These are phyloP conservation scores for Cataglyphis rosenhaueri DNA, from an alignment of 2,888 invertebrate genomes.

Conservation along the genomic window DNA sequence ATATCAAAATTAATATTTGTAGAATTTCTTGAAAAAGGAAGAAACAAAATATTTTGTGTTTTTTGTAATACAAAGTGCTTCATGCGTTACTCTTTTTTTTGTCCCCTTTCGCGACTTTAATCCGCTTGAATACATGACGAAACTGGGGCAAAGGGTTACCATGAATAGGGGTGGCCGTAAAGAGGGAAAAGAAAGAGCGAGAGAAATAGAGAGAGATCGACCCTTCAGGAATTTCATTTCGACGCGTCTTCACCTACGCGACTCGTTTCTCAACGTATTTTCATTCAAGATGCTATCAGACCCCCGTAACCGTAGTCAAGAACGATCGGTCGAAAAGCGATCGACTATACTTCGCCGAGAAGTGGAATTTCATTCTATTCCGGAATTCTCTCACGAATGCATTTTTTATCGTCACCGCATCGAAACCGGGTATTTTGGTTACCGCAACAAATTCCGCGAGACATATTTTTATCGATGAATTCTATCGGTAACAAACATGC, in stretches of 20 bases:
- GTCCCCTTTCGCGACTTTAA: slow-evolving; percentile 50
- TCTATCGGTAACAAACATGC: slow-evolving; percentile 5
- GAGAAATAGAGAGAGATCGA: slow-evolving; percentile 36
- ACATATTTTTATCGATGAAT: slow-evolving; percentile 37
- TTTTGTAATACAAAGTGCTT: slow-evolving; percentile 23
- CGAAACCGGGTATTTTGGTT: slow-evolving; percentile 44
- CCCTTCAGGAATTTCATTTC: slow-evolving; percentile 73
- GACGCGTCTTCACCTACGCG: slow-evolving; percentile 65
- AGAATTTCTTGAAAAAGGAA: not conserved
- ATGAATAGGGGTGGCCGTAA: slow-evolving; percentile 44
- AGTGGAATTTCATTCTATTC: slow-evolving; percentile 63
- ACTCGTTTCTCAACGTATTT: slow-evolving; percentile 66
- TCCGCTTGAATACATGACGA: slow-evolving; percentile 52
- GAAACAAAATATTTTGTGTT: slow-evolving; percentile 33
- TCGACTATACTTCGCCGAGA: slow-evolving; percentile 56
- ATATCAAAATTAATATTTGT: slow-evolving; percentile 10
- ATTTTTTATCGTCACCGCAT: slow-evolving; percentile 41
- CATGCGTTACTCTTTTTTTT: slow-evolving; percentile 33
- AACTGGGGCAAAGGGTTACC: slow-evolving; percentile 64
- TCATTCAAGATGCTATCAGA: slow-evolving; percentile 67
- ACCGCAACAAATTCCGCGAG: slow-evolving; percentile 40
- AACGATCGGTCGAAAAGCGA: slow-evolving; percentile 62
- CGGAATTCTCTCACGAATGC: slow-evolving; percentile 58
- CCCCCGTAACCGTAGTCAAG: slow-evolving; percentile 54
- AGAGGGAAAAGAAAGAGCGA: slow-evolving; percentile 1